Evolutionary conservation across 2,113 vertebrate genomes (phyloP).

Genomic region (Cygnus atratus): DNA sequence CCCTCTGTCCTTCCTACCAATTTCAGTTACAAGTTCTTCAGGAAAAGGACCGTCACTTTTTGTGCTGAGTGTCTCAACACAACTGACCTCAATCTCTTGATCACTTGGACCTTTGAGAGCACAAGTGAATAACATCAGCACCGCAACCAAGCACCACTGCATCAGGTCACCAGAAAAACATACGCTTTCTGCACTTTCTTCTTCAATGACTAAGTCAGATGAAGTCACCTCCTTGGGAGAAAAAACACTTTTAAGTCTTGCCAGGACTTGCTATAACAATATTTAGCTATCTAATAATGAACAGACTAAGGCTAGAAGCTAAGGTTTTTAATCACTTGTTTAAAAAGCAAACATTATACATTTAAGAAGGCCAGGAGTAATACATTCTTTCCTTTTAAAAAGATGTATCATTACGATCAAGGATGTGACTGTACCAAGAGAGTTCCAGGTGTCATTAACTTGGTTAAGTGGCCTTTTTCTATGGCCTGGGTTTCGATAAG

Average conservation of each 20-base stretch:
- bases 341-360: neutral
- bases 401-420: neutral
- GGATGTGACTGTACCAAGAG: neutral
- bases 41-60: neutral
- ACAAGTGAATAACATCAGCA: neutral
- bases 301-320: neutral
- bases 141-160: neutral
- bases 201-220: neutral
- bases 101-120: neutral
- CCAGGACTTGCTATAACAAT: neutral
- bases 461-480: neutral
- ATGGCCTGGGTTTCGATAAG: neutral
- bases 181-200: neutral
- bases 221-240: neutral
- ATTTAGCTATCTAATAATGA: neutral
- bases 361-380: neutral
- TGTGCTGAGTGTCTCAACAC: neutral
- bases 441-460: neutral
- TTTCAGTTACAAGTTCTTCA: neutral
- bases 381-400: neutral
- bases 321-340: neutral
- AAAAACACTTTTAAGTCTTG: neutral
- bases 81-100: neutral
- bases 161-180: neutral
- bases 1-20: neutral